These are phyloP conservation scores for Lithophane semibrunnea DNA, from an alignment of 2,888 invertebrate genomes.

Conservation along the genomic window DNA sequence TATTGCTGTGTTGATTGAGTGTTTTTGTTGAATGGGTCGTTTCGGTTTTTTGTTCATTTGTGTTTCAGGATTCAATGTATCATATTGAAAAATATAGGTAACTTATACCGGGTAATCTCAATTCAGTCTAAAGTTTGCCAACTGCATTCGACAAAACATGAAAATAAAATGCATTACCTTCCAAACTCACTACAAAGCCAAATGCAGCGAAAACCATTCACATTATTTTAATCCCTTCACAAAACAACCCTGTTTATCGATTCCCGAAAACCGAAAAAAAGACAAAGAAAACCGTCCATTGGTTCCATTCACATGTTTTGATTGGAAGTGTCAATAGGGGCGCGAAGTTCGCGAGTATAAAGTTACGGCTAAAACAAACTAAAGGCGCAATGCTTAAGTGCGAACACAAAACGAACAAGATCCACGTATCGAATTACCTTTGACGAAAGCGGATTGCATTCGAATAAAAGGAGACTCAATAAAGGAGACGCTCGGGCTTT, in stretches of 20 bases:
- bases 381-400: slow-evolving; percentile 88
- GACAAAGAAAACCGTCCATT: slow-evolving; percentile 53
- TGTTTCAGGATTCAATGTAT: not conserved
- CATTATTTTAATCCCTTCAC: slow-evolving; percentile 31
- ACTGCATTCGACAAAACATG: not conserved
- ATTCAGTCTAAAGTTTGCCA: not conserved
- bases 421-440: slow-evolving; percentile 87
- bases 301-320: slow-evolving; percentile 82
- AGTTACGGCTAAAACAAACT: slow-evolving; percentile 87
- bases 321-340: slow-evolving; percentile 89
- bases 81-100: not conserved
- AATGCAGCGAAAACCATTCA: slow-evolving; percentile 2
- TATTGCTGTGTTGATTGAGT: slow-evolving; percentile 9
- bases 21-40: slow-evolving; percentile 3
- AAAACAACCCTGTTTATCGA: slow-evolving; percentile 47
- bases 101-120: not conserved
- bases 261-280: slow-evolving; percentile 41
- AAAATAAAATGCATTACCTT: not conserved
- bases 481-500: slow-evolving; percentile 65
- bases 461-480: slow-evolving; percentile 80
- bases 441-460: slow-evolving; percentile 85
- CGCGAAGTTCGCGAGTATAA: slow-evolving; percentile 83
- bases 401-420: slow-evolving; percentile 88
- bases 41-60: not conserved
- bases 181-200: not conserved